Base-by-base conservation (phyloP, 2,797 vertebrate species). In the Pseudotriccus pelzelni region DNA sequence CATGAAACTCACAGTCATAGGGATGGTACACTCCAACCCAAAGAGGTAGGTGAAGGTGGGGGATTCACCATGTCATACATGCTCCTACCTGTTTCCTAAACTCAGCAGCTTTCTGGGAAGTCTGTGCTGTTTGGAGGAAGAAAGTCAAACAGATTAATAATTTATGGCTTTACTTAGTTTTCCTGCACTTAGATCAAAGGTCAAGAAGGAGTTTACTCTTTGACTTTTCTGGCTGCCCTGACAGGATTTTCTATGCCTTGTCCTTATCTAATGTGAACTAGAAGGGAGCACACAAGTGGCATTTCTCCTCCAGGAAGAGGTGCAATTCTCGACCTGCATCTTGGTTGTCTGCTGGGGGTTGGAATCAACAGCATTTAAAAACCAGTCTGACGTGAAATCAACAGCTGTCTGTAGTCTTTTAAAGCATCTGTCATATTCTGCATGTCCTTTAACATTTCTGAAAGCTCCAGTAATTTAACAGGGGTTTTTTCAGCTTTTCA, bases 1-100 rank as follows among this genome's bases (percentile, higher is more conserved):
- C 63, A 99, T 99, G 99, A 99, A 98, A 89, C 98, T 99, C 94
- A 97, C 98, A 20, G 97, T 99, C 55, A 99, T 99, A 97, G 99
- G 99, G 49, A 98, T 98, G 93, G 97, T 99, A 81, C 97, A 98
- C 95, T 97, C 98, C 93, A 98, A 98, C 69, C 98, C 99, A 24
- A 98, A 98, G 86, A 99, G 98, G 99, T 99, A 94, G 69, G 98
- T 84, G 50, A 70, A 67, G 37, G 37, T 56, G 72, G 73, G 53
- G 41, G 14, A 14, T 59, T 78, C n/a, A 23, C 5, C 13, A 43
- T 23, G 32, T 28, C 76, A 16, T 43, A 37, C 8, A 18, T 6
- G 2, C n/a, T 75, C n/a, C 39, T 85, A 55, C 13, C 14, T 30
- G 8, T 70, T 67, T 66, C 80, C 53, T 75, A 53, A 87, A 66